phyloP scores from a whole-genome alignment of 1,140 invertebrate genomes.

The Calliphora vicina region DNA sequence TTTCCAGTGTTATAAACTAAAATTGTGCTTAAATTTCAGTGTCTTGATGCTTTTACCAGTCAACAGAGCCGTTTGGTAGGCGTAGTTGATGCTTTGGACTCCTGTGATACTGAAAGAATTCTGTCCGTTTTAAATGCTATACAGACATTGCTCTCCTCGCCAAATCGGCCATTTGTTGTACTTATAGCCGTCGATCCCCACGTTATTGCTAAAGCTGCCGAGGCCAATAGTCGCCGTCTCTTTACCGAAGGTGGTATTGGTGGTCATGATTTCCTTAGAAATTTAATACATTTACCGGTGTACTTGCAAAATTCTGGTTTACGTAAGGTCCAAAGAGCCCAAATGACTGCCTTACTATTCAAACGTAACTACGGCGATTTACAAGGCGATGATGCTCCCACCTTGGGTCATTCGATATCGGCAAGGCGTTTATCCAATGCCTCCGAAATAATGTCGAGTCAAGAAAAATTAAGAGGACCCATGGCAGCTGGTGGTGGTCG shows the following conservation, averaged over 20 bases:
- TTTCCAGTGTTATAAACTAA: background rate
- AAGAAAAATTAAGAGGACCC: slow-evolving; percentile 72
- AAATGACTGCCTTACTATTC: slow-evolving; percentile 74
- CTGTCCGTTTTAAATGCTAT: slow-evolving; percentile 92
- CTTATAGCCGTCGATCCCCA: slow-evolving; percentile 96
- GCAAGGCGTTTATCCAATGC: slow-evolving; percentile 79
- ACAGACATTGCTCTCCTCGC: slow-evolving; percentile 91
- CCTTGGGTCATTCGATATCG: slow-evolving; percentile 69
- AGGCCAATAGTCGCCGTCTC: slow-evolving; percentile 85
- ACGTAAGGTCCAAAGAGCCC: slow-evolving; percentile 85
- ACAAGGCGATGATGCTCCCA: slow-evolving; percentile 58
- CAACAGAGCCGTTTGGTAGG: slow-evolving; percentile 94
- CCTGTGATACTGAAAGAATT: slow-evolving; percentile 97
- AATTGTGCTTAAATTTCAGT: slow-evolving; percentile 66
- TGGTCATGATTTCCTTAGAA: slow-evolving; percentile 92
- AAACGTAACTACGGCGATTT: slow-evolving; percentile 57
- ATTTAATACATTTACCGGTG: slow-evolving; percentile 97
- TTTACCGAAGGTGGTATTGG: slow-evolving; percentile 91
- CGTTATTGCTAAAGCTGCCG: slow-evolving; percentile 95
- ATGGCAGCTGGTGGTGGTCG: slow-evolving; percentile 21
- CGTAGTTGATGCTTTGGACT: slow-evolving; percentile 96
- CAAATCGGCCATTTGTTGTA: slow-evolving; percentile 90
- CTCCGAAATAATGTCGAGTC: slow-evolving; percentile 80
- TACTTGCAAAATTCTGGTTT: slow-evolving; percentile 96
- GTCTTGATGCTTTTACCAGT: slow-evolving; percentile 88